Percentiles rank a stretch among this genome's conserved stretches.
phyloP scores from a whole-genome alignment of 2,113 vertebrate genomes.

The Illadopsis cleaveri region DNA sequence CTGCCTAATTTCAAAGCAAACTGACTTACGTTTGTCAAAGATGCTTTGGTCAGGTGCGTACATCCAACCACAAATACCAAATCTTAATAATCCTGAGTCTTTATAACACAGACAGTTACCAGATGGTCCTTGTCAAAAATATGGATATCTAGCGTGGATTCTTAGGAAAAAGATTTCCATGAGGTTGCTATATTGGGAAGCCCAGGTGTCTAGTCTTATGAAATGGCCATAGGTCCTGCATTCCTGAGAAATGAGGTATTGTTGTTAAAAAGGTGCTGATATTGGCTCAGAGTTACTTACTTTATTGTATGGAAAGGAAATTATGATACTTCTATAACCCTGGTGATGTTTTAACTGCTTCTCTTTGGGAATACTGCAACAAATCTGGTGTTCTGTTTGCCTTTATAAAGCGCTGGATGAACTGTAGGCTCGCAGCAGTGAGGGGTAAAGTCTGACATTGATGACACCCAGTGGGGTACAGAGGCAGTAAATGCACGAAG shows the following conservation, averaged over 20 bases:
- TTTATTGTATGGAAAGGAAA: not conserved
- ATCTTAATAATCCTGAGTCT: not conserved
- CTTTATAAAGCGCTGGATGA: not conserved
- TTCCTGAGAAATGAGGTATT: not conserved
- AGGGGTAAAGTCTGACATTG: not conserved
- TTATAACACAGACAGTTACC: not conserved
- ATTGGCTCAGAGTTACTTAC: not conserved
- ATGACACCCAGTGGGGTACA: not conserved
- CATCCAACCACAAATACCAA: not conserved
- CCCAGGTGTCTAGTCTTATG: not conserved
- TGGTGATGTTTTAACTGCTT: not conserved
- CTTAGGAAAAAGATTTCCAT: not conserved
- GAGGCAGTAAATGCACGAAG: accelerated
- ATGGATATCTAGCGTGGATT: not conserved
- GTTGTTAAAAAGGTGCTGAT: not conserved
- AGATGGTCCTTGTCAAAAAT: not conserved
- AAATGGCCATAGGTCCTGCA: not conserved
- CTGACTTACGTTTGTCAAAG: not conserved
- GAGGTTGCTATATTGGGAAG: not conserved
- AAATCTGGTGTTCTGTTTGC: not conserved
- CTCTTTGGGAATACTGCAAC: not conserved
- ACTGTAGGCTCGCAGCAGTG: not conserved
- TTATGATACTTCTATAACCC: accelerated
- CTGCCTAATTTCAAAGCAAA: not conserved
- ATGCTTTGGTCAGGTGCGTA: not conserved